Conservation (phyloP, 2,113 vertebrate genomes). For the Ivindomyrus marchei region DNA sequence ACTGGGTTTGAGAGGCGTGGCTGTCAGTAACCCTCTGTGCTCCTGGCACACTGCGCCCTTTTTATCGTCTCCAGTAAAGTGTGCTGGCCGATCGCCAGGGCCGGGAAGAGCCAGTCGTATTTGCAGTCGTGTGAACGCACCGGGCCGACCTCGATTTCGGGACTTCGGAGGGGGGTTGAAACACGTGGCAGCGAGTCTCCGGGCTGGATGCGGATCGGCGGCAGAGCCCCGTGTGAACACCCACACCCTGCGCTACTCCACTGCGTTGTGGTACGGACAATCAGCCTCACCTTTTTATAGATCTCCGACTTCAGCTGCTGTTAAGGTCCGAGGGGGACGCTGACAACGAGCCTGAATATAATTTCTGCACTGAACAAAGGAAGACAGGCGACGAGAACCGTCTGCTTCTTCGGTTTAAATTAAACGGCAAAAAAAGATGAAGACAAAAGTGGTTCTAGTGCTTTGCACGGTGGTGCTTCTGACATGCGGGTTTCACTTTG, state of each 20-base stretch:
- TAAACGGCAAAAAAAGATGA: slow-evolving; percentile 42
- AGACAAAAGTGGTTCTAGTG: slow-evolving; percentile 37
- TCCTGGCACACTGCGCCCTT: neutral
- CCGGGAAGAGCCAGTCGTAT: neutral
- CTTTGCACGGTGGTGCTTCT: slow-evolving; percentile 47
- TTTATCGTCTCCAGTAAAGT: neutral
- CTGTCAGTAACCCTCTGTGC: neutral
- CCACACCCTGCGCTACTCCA: neutral
- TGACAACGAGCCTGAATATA: neutral
- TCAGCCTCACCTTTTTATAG: neutral
- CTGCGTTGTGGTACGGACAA: neutral
- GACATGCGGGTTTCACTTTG: slow-evolving; percentile 24
- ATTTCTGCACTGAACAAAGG: neutral
- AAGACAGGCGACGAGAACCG: neutral
- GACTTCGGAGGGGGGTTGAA: neutral
- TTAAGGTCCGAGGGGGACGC: neutral
- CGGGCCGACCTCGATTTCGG: neutral
- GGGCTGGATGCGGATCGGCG: neutral
- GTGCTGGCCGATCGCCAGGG: neutral
- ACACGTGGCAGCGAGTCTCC: neutral
- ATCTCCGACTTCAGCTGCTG: neutral
- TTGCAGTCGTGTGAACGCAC: neutral
- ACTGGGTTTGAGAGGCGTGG: neutral
- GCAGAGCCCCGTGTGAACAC: neutral
- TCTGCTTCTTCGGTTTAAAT: neutral